Evolutionary conservation across 1,140 invertebrate species (phyloP), one percentile per base, ranked within the genome.

Genomic region (Macrobrachium rosenbergii): DNA sequence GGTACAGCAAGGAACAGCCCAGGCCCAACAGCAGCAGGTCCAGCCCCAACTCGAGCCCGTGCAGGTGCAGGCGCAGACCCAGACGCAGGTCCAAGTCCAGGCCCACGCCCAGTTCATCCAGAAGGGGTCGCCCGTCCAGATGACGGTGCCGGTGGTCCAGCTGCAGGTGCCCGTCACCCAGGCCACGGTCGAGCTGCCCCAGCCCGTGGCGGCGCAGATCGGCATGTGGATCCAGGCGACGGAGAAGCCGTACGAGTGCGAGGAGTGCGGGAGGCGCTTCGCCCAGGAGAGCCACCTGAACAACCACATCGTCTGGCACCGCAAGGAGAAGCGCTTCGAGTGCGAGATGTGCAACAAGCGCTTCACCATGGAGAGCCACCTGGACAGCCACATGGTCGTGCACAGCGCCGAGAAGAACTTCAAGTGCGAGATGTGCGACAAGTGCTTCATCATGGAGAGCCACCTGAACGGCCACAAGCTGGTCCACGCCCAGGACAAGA

Each of bases 241-340:
- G n/a, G 85, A 87, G 23, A 87, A 87, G 43, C 85, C 85, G 16
- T 87, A 87, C 28, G 85, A 87, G 67, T 87, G 85, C 64, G 85
- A 87, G 16, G 85, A 87, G 52, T 87, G 85, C 69, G 79, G 85
- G 45, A 87, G 81, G 62, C 64, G 85, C 2, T 87, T 87, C 76
- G 85, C 85, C 2, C 85, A 87, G 60, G 85, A 87, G 60, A 87
- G 85, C 21, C 85, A 87, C 67, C 85, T 87, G 23, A 87, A 87
- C 52, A 87, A 87, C 16, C 85, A 87, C 79, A 81, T 87, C 19
- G 85, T 87, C 17, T 87, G 85, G 85, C 85, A 87, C 63, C 58
- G 85, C 16, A 87, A 87, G 59, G 78, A 80, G 17, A 87, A 87
- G 67, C 64, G 79, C 37, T 87, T 82, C 28, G 79, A 87, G 69